Conservation (phyloP, 1,140 invertebrate genomes). For the Cyclina sinensis region DNA sequence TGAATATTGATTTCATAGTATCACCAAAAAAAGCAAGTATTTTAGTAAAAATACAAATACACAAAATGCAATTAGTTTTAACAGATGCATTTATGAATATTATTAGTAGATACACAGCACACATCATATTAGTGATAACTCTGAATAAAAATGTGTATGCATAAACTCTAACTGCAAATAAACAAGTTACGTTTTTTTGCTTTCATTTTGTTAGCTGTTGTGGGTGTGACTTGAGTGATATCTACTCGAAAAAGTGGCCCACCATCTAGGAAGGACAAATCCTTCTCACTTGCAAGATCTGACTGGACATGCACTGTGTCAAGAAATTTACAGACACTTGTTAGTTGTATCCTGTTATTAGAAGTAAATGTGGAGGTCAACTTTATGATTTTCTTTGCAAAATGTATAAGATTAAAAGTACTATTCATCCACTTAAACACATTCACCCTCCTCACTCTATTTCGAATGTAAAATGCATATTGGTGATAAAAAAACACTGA, state of each 20-base stretch:
- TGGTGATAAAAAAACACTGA: background rate
- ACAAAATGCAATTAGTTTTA: no score
- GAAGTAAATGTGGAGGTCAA: no score
- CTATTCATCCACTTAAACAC: no score
- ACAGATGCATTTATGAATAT: background rate
- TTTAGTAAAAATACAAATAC: no score
- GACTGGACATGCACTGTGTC: constrained; percentile 49
- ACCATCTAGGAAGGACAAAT: constrained; percentile 10
- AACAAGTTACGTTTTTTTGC: constrained; percentile 40
- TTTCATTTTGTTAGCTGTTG: constrained; percentile 11
- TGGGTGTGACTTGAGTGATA: constrained; percentile 6
- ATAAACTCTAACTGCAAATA: background rate
- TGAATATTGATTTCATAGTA: no score
- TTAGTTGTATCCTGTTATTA: no score
- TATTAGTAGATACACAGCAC: background rate
- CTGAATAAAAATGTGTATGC: background rate
- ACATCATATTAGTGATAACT: background rate
- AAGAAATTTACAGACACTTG: background rate
- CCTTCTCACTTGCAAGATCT: constrained; percentile 3
- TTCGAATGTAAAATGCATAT: no score
- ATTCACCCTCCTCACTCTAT: no score
- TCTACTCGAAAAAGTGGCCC: constrained; percentile 48
- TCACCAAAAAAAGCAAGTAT: no score
- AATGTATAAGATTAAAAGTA: no score
- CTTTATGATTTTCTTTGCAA: no score